phyloP scores from a whole-genome alignment of 2,113 vertebrate genomes.

The Ginglymostoma cirratum region DNA sequence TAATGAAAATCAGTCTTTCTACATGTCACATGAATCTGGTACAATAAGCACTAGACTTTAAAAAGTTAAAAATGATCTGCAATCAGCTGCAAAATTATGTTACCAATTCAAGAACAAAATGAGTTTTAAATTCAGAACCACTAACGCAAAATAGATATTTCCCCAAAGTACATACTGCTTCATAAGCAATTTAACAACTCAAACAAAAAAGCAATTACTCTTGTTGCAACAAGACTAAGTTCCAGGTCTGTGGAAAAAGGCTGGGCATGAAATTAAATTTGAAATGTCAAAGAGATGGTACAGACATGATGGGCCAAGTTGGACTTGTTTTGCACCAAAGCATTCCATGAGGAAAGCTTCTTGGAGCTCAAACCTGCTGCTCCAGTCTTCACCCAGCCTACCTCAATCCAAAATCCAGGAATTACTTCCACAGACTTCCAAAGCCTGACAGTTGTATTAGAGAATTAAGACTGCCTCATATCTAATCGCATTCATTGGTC shows the following conservation, averaged over 20 bases:
- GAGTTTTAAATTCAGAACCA: not conserved
- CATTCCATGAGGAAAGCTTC: not conserved
- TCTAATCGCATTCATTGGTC: too few species aligned
- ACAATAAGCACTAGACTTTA: not conserved
- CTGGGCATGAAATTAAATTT: not conserved
- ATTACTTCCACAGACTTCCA: too few species aligned
- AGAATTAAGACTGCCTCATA: too few species aligned
- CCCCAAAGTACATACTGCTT: not conserved
- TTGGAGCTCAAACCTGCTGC: not conserved
- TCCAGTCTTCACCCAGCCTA: not conserved
- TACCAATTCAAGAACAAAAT: not conserved
- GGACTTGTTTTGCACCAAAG: not conserved
- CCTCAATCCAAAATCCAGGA: too few species aligned
- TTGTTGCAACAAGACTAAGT: not conserved
- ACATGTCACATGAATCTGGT: not conserved
- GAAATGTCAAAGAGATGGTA: not conserved
- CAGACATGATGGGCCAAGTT: not conserved
- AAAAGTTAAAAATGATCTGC: not conserved
- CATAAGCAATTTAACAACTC: not conserved
- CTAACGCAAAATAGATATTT: not conserved
- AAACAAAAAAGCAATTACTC: not conserved
- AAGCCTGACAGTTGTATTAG: too few species aligned
- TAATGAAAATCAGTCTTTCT: not conserved
- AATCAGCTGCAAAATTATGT: not conserved
- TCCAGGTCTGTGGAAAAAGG: not conserved